These are phyloP conservation scores for Ceratothoa steindachneri DNA, from an alignment of 2,888 invertebrate genomes.

Conservation along the genomic window DNA sequence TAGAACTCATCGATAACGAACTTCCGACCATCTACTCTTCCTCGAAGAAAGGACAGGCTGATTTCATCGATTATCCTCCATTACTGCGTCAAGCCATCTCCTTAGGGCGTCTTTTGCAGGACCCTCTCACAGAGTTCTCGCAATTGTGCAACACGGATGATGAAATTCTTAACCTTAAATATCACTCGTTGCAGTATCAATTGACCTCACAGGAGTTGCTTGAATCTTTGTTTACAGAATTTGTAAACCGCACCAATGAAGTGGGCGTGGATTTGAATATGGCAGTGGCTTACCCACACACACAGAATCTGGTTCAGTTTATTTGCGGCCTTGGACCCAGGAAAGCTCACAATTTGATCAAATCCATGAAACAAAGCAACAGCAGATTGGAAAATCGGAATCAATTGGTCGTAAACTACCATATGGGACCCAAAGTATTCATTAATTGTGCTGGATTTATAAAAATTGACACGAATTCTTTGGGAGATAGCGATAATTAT, in stretches of 20 bases:
- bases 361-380: constrained; percentile 80
- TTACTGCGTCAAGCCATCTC: constrained; percentile 88
- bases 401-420: constrained; percentile 88
- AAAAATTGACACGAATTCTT: constrained; percentile 92
- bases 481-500: constrained; percentile 67
- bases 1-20: constrained; percentile 91
- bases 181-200: constrained; percentile 69
- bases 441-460: constrained; percentile 99
- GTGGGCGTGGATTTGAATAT: constrained; percentile 96
- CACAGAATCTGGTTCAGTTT: constrained; percentile 86
- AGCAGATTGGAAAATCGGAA: constrained; percentile 89
- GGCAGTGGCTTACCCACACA: constrained; percentile 82
- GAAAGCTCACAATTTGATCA: constrained; percentile 81
- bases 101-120: constrained; percentile 84
- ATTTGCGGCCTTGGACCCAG: constrained; percentile 94
- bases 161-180: constrained; percentile 89
- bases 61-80: constrained; percentile 89
- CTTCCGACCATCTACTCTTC: constrained; percentile 86
- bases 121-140: constrained; percentile 92
- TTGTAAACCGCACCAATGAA: constrained; percentile 91
- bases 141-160: constrained; percentile 94
- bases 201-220: constrained; percentile 41
- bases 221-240: constrained; percentile 50
- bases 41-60: constrained; percentile 76
- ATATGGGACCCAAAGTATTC: constrained; percentile 97